Evolutionary conservation across 2,888 invertebrate genomes (phyloP).

Genomic region (Cyrtodaria siliqua): DNA sequence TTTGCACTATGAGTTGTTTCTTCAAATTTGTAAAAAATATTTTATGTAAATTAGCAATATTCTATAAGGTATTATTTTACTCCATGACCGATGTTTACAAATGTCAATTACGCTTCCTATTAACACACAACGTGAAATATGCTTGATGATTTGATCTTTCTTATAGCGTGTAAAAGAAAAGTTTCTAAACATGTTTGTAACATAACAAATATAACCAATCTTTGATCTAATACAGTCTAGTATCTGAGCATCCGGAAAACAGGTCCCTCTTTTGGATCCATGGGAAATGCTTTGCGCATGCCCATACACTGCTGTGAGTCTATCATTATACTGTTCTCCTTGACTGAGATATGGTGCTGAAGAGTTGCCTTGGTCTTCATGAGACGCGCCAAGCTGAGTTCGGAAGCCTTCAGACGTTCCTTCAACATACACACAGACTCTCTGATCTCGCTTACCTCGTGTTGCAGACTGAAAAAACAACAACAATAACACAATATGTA

Average conservation of each 20-base stretch:
- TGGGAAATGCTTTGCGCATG: constrained; percentile 94
- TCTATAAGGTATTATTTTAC: too few species aligned
- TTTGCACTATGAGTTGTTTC: too few species aligned
- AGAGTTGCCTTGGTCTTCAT: constrained; percentile 93
- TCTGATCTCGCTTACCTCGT: constrained; percentile 94
- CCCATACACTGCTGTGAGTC: constrained; percentile 98
- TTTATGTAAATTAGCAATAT: too few species aligned
- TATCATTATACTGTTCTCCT: constrained; percentile 95
- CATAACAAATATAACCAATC: too few species aligned
- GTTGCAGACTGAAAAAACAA: constrained; percentile 90
- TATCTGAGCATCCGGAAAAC: constrained; percentile 85
- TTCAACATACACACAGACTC: constrained; percentile 93
- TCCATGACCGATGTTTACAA: too few species aligned
- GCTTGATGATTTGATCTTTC: too few species aligned
- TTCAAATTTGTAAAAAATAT: too few species aligned
- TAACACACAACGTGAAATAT: too few species aligned
- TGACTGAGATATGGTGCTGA: constrained; percentile 94
- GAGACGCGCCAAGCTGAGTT: constrained; percentile 87
- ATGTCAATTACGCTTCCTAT: too few species aligned
- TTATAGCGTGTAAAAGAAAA: too few species aligned
- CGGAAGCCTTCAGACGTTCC: constrained; percentile 90
- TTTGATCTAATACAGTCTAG: constrained; percentile 53
- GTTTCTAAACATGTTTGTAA: too few species aligned
- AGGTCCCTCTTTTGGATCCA: constrained; percentile 85
- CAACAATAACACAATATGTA: too few species aligned